These are phyloP conservation scores for Danio choprae DNA, from an alignment of 2,797 vertebrate species.

Conservation along the genomic window DNA sequence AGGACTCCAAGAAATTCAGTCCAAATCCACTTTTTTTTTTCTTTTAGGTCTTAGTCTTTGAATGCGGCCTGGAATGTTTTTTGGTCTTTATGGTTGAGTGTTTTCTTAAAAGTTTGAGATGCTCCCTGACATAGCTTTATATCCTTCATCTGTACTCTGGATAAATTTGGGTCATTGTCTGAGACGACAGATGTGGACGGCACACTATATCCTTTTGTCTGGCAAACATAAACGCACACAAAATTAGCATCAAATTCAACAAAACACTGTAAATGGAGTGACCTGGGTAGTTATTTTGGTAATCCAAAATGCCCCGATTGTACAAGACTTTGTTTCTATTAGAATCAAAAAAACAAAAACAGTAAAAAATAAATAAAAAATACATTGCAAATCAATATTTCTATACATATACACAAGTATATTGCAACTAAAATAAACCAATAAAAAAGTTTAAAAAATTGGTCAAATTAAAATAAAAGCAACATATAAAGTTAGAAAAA, in stretches of 20 bases:
- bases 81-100: slow-evolving; percentile 16
- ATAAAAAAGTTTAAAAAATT: neutral
- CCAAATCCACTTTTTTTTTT: neutral
- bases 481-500: no score
- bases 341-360: neutral
- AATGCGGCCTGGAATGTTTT: slow-evolving; percentile 26
- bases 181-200: neutral
- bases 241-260: neutral
- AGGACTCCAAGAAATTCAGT: neutral
- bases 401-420: no score
- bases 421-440: no score
- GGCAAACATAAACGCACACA: neutral
- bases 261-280: slow-evolving; percentile 16
- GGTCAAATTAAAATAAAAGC: no score
- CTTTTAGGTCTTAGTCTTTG: slow-evolving; percentile 13
- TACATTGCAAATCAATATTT: no score
- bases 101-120: slow-evolving; percentile 22
- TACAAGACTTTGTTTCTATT: neutral
- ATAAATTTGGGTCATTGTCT: slow-evolving; percentile 27
- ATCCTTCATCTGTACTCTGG: slow-evolving; percentile 14
- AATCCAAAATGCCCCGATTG: neutral
- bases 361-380: neutral
- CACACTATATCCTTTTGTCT: neutral
- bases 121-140: slow-evolving; percentile 14
- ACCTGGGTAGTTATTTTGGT: neutral